Base-by-base conservation (phyloP, 1,140 invertebrate species). In the Drosophila arizonae region DNA sequence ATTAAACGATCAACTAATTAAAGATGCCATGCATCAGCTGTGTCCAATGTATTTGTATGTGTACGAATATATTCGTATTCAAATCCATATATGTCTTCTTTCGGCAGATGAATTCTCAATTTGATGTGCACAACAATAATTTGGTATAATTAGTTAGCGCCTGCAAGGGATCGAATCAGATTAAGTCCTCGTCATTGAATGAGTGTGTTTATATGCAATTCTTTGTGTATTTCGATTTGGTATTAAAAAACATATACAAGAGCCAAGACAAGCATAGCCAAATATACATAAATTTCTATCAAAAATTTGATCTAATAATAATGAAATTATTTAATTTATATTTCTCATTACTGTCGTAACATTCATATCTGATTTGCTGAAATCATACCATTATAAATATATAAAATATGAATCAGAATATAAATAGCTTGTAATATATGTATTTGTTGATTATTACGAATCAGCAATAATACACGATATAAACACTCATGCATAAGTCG, bases 1-100 rank as follows among this genome's bases (percentile, higher is more conserved):
- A 82, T 87, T 75, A 87, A 86, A 72, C 52, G 71, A 88, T 87
- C 79, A 82, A 82, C 82, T 77, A 86, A 86, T 78, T 78, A 78
- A 75, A 75, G 52, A 79, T 76, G 78, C 64, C 70, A 63, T 39
- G 60, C 71, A 84, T 72, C 72, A 63, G 48, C 15, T 61, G 24
- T 43, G 28, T 26, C 45, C 41, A 39, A 39, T 36, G 43, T 41
- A 66, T 15, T 50, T 33, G 33, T 17, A 54, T 62, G 66, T 51
- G 67, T 61, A 71, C 21, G 21, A 24, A 24, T 24, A 45, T 10
- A 56, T 71, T 45, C 45, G 65, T 45, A 58, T 62, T 63, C 6
- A 13, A 4, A 4, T 33, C 28, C 26, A 33, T 33, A 54, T 54
- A 11, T 54, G 51, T 51, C 10, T 41, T 17, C 6, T 43, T 43